These are phyloP conservation scores for Adineta ricciae DNA, from an alignment of 2,888 invertebrate genomes.

Conservation along the genomic window DNA sequence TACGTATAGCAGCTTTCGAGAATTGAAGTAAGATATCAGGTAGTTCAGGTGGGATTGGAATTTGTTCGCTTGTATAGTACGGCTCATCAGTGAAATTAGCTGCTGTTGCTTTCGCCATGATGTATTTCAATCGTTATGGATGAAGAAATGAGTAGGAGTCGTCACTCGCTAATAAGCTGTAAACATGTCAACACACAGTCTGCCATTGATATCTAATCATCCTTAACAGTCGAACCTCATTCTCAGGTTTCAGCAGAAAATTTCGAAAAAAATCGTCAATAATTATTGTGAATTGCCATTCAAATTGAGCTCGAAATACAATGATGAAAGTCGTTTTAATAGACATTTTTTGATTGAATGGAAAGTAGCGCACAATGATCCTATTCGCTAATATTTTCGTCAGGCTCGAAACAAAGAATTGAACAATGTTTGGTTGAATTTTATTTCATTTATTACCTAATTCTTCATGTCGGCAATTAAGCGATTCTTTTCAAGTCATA, in stretches of 20 bases:
- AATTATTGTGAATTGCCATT: neutral
- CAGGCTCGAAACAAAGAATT: slow-evolving; percentile 12
- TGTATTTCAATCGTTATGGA: neutral
- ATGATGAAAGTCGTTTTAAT: neutral
- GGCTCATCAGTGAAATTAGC: neutral
- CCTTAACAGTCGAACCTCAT: neutral
- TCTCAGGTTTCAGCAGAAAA: neutral
- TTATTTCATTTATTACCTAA: neutral
- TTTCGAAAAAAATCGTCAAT: neutral
- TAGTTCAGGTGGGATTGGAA: slow-evolving; percentile 69
- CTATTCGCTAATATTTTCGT: neutral
- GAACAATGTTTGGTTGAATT: neutral
- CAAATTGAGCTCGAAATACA: neutral
- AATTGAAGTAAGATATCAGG: slow-evolving; percentile 74
- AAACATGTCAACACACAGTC: slow-evolving; percentile 6
- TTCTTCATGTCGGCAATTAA: neutral
- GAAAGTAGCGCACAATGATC: neutral
- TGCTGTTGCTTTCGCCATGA: neutral
- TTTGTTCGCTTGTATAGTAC: slow-evolving; percentile 59
- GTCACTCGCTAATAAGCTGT: neutral
- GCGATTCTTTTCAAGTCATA: neutral
- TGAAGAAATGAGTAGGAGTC: neutral
- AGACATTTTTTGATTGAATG: neutral
- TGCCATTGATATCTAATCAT: neutral
- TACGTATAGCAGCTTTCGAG: slow-evolving; percentile 79